Conservation (phyloP, 2,113 vertebrate genomes). For the cattle (Bos taurus) region DNA sequence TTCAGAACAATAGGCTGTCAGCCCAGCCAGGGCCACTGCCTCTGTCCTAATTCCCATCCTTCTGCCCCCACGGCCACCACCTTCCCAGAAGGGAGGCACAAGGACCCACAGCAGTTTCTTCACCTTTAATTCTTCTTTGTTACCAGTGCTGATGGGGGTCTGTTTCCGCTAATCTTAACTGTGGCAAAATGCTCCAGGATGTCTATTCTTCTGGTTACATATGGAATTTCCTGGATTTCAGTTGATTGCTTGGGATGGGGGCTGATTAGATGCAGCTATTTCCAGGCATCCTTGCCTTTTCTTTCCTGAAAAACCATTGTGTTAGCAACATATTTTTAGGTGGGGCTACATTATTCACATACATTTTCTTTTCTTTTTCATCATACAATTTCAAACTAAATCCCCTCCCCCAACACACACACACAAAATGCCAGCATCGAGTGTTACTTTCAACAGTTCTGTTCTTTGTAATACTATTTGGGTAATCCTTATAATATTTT, state of each 20-base stretch:
- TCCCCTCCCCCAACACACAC: not conserved
- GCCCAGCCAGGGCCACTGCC: not conserved
- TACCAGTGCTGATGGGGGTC: constrained; percentile 40
- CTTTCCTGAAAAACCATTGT: constrained; percentile 68
- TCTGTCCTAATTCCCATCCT: not conserved
- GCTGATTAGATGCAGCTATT: constrained; percentile 72
- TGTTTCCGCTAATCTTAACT: constrained; percentile 67
- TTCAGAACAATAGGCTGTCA: not conserved
- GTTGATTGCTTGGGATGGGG: constrained; percentile 67
- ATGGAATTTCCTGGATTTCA: constrained; percentile 74
- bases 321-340: constrained; percentile 62
- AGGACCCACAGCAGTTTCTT: not conserved
- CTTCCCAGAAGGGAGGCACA: constrained; percentile 34
- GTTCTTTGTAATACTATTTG: not conserved
- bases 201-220: constrained; percentile 72
- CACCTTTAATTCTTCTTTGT: constrained; percentile 58
- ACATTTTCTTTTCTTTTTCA: constrained; percentile 38
- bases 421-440: not conserved
- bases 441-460: not conserved
- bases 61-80: not conserved
- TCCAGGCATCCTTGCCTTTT: constrained; percentile 65
- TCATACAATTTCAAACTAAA: constrained; percentile 2
- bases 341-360: constrained; percentile 48
- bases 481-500: not conserved
- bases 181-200: constrained; percentile 68